phyloP scores from a whole-genome alignment of 2,888 invertebrate genomes.

The Phanerotoma sp. region DNA sequence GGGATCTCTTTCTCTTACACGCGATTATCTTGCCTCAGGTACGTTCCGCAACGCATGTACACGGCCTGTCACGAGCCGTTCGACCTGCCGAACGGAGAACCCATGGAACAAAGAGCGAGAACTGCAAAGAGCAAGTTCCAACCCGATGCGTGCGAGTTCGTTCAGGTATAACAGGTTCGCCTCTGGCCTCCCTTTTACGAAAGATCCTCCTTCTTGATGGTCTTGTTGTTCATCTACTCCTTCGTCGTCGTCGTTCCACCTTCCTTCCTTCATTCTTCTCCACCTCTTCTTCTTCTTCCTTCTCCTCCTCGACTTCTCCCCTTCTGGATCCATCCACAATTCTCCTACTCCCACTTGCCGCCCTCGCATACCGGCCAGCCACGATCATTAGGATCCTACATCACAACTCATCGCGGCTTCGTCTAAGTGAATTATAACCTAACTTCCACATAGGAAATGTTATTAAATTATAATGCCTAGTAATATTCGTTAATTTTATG shows the following conservation, averaged over 20 bases:
- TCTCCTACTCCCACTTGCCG: conserved; percentile 19
- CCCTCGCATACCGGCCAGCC: conserved; percentile 33
- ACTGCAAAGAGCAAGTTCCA: conserved; percentile 29
- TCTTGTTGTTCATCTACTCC: conserved; percentile 12
- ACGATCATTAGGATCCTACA: conserved; percentile 32
- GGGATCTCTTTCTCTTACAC: conserved; percentile 1
- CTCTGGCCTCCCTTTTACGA: conserved; percentile 45
- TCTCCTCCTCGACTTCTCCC: background rate
- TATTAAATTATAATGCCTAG: background rate
- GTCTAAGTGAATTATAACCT: conserved; percentile 6
- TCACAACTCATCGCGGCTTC: conserved; percentile 32
- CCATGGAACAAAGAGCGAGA: conserved; percentile 10
- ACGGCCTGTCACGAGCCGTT: conserved; percentile 13
- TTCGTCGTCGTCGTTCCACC: conserved; percentile 9
- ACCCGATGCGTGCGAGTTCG: conserved; percentile 43
- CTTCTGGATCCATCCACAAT: background rate
- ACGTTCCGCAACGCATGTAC: conserved; percentile 7
- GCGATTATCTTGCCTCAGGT: conserved; percentile 12
- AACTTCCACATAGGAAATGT: background rate
- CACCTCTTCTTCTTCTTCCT: background rate
- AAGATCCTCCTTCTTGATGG: conserved; percentile 27
- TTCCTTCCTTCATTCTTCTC: conserved; percentile 7
- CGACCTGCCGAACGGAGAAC: conserved; percentile 30
- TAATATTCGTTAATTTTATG: too few species aligned
- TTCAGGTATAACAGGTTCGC: conserved; percentile 53